A percentile compares a stretch with the other conserved stretches of the same genome.
These are phyloP conservation scores for Phymastichus coffea DNA, from an alignment of 1,140 invertebrate species.

Conservation along the genomic window DNA sequence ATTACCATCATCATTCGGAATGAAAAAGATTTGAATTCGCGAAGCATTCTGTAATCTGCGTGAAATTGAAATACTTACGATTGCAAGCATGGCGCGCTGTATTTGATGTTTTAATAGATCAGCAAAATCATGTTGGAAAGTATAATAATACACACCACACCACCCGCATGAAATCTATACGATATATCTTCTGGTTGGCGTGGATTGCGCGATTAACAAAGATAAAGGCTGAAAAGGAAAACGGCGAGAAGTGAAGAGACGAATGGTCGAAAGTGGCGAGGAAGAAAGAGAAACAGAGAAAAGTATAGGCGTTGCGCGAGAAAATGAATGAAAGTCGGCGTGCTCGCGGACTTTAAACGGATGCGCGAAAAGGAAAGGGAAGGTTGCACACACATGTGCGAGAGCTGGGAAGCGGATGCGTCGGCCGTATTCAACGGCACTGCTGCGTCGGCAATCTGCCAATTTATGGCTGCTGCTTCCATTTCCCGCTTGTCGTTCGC, in stretches of 20 bases:
- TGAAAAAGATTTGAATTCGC: neutral
- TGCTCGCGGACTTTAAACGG: neutral
- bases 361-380: too few relatives aligned
- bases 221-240: neutral
- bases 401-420: too few relatives aligned
- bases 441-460: neutral
- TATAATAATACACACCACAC: too few relatives aligned
- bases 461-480: slow-evolving; percentile 4
- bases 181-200: neutral
- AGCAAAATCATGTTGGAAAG: too few relatives aligned
- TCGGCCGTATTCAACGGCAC: neutral
- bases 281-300: neutral
- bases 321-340: neutral
- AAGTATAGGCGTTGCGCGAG: too few relatives aligned
- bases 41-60: too few relatives aligned
- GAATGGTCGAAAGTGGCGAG: neutral
- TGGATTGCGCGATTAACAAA: neutral
- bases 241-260: slow-evolving; percentile 2
- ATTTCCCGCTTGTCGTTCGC: slow-evolving; percentile 7
- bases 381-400: too few relatives aligned
- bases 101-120: too few relatives aligned
- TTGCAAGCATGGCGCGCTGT: too few relatives aligned
- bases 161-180: too few relatives aligned
- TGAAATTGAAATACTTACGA: too few relatives aligned
- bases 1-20: neutral